Base-by-base conservation (phyloP, 2,888 invertebrate species). In the Busseola fusca region DNA sequence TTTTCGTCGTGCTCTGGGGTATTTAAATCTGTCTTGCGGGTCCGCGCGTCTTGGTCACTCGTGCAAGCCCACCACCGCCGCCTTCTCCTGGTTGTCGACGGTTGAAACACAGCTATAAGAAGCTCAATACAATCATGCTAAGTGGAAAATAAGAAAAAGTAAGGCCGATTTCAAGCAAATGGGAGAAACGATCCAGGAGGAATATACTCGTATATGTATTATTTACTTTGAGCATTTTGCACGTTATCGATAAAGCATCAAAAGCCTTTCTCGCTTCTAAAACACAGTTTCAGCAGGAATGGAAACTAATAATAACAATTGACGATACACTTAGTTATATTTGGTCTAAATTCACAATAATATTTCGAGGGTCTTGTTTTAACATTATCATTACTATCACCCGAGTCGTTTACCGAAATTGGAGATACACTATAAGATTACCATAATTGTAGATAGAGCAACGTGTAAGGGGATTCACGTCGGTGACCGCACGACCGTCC, bases 351-450 rank as follows among this genome's bases (percentile, higher is more conserved):
- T 57, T 67, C 25, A 54, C 69, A 75, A 72, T 76, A 74, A 59
- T 69, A 65, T 65, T 69, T 73, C 27, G 62, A 50, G 59, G 59
- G 57, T 76, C 67, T 63, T 73, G 71, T 65, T 73, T 83, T 81
- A 83, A 81, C 80, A 81, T 83, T 82, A 80, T 80, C 77, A 84
- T 82, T 81, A 86, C 67, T 64, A 75, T 86, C 86, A 84, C 78
- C 86, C 82, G 72, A 82, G 84, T 84, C 88, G 88, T 91, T 92
- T 89, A 85, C 90, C 86, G 88, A 88, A 91, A 93, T 91, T 90
- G 92, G 87, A 89, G 84, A 85, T 83, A 88, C 89, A 90, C 79
- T 81, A 91, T 93, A 92, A 91, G 83, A 93, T 93, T 93, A 93
- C 87, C 91, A 93, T 93, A 92, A 93, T 88, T 87, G 90, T 88